Base-by-base conservation (phyloP, 2,113 vertebrate genomes). In the Psittacula cyanocephala region DNA sequence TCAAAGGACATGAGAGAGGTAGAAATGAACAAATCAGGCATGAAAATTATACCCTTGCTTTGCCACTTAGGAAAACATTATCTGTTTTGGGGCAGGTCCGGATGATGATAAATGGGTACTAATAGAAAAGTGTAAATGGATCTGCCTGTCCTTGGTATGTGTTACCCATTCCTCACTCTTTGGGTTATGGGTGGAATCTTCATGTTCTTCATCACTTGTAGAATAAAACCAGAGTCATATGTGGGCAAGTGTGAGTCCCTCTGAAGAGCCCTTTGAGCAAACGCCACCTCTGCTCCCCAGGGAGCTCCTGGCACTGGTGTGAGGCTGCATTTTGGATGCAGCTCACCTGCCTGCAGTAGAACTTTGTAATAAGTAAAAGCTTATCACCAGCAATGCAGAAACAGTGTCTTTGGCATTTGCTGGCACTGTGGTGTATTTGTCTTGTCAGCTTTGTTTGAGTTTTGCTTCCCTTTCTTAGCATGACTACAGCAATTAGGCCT, bases 1-100 rank as follows among this genome's bases (percentile, higher is more conserved):
- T 94, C 62, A 82, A 35, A 89, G 93, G 91, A 81, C 78, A 33
- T 43, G 25, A 63, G 64, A 46, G 43, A 75, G 62, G 84, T 67
- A 80, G 62, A 70, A 93, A 68, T 2, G 65, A 88, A 47, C 69
- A 95, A 60, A 96, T 82, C 95, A 81, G 72, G 88, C 35, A 41
- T 78, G 81, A 70, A 95, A 97, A 96, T 95, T 59, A 87, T 33
- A 92, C 67, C 90, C 80, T 96, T 97, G 74, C 64, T 72, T 91
- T 90, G 24, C 79, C 94, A 92, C 81, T 93, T 62, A 85, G 83
- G 86, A 60, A 86, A 95, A 71, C 65, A 53, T 91, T 75, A 75
- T 77, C 87, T 15, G 11, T 52, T 68, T 84, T 43, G 47, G n/a
- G 9, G 43, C 79, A 94, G 93, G 76, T 76, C 87, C 23, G 12